Evolutionary conservation across 2,797 vertebrate genomes (phyloP).

Genomic region (Chanos chanos): DNA sequence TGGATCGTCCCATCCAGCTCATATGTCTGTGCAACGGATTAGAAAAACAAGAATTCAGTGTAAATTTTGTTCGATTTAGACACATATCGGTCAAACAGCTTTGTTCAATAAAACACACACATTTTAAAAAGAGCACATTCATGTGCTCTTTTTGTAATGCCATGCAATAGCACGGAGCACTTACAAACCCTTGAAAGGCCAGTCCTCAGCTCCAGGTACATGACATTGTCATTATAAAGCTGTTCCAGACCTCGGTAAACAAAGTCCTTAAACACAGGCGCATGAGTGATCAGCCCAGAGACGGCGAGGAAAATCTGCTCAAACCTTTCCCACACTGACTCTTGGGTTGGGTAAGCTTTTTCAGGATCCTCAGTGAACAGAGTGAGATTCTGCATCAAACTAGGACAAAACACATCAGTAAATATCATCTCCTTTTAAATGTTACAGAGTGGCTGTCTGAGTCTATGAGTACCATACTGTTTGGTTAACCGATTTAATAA

Average conservation of each 20-base stretch:
- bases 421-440: too few species aligned
- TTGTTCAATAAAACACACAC: too few species aligned
- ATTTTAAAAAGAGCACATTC: too few species aligned
- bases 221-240: constrained; percentile 80
- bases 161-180: too few species aligned
- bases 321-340: constrained; percentile 80
- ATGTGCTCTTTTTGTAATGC: too few species aligned
- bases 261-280: constrained; percentile 85
- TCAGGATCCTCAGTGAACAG: constrained; percentile 81
- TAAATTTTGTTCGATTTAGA: too few species aligned
- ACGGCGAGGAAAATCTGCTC: constrained; percentile 73
- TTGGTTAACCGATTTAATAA: too few species aligned
- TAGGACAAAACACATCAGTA: constrained; percentile 53
- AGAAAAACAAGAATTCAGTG: too few species aligned
- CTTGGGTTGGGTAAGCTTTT: constrained; percentile 72
- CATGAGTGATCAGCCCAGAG: constrained; percentile 78
- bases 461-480: too few species aligned
- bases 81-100: too few species aligned
- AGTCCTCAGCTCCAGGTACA: constrained; percentile 84
- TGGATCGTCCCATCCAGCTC: constrained; percentile 83
- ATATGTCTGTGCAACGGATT: constrained; percentile 76
- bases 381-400: constrained; percentile 83
- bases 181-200: constrained; percentile 72
- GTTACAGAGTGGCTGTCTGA: too few species aligned
- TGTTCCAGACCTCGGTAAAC: constrained; percentile 77